Conservation (phyloP, 1,140 invertebrate genomes). For the Teleogryllus occipitalis region DNA sequence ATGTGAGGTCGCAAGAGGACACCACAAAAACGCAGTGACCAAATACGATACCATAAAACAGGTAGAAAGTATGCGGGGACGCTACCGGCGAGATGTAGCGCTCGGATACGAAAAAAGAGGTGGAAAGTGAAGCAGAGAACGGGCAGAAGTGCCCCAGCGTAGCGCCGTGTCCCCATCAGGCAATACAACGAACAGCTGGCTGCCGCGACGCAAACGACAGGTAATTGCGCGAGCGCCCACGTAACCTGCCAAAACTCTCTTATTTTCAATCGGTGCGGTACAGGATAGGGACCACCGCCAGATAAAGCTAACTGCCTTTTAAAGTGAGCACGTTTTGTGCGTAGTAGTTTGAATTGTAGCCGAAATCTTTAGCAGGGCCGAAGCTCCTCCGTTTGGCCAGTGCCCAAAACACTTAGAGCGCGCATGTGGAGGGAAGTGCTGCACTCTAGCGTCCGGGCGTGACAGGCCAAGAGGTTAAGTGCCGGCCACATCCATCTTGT, state of each 20-base stretch:
- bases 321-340: background rate
- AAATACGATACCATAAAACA: no score
- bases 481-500: background rate
- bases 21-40: no score
- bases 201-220: background rate
- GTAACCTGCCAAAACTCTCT: background rate
- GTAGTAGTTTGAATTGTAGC: background rate
- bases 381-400: background rate
- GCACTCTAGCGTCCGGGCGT: background rate
- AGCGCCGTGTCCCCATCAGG: no score
- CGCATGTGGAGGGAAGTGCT: background rate
- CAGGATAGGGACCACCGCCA: background rate
- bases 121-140: no score
- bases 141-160: no score
- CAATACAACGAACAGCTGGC: no score
- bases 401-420: background rate
- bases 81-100: no score
- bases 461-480: background rate
- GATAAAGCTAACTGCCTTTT: background rate
- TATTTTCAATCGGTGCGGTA: background rate
- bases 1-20: no score
- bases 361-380: background rate
- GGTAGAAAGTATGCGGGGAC: no score
- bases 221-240: background rate
- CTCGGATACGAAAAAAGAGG: no score